Evolutionary conservation across 37 sponge, comb jelly and placozoan species (phyloP).

Genomic region (Chondrosia reniformis): DNA sequence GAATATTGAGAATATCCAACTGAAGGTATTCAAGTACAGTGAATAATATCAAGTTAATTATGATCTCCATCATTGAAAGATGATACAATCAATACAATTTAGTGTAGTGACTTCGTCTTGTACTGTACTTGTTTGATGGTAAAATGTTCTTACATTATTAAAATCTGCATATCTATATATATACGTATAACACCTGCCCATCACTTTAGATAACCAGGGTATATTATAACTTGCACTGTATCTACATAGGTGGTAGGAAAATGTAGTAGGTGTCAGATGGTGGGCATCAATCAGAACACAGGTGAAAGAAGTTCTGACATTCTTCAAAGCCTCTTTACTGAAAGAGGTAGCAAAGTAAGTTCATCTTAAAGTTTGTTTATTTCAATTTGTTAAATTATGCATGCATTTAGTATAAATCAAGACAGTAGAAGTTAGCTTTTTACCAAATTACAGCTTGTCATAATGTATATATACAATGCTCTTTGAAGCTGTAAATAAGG

Average conservation of each 20-base stretch:
- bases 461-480: too few species aligned
- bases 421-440: too few species aligned
- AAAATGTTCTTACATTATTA: too few species aligned
- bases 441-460: too few species aligned
- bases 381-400: background rate
- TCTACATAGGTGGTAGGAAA: constrained; percentile 39
- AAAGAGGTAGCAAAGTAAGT: constrained; percentile 34
- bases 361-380: background rate
- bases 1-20: too few species aligned
- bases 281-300: constrained; percentile 66
- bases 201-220: background rate
- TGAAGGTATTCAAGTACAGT: too few species aligned
- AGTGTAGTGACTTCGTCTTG: too few species aligned
- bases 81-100: too few species aligned
- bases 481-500: too few species aligned
- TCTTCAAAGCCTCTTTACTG: constrained; percentile 44
- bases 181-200: background rate
- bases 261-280: constrained; percentile 73
- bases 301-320: constrained; percentile 33
- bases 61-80: too few species aligned
- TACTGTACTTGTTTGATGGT: too few species aligned
- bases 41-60: too few species aligned
- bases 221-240: background rate
- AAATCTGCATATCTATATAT: background rate
- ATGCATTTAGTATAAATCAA: background rate